A percentile compares a stretch with the other conserved stretches of the same genome.
These are phyloP conservation scores for Anolis sagrei DNA, from an alignment of 2,113 vertebrate species.

Conservation along the genomic window DNA sequence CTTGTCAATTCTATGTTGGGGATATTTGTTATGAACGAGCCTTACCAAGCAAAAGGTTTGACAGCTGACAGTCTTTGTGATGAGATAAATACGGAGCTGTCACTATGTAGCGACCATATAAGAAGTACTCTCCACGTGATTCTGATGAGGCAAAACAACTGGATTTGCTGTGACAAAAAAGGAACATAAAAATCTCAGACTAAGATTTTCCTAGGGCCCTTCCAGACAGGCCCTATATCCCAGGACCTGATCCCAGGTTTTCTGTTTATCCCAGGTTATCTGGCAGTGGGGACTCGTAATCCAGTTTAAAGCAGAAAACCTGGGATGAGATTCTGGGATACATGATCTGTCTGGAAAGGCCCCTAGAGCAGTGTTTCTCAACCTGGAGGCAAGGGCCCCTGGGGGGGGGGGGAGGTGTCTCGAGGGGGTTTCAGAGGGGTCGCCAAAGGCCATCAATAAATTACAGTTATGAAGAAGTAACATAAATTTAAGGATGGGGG, in stretches of 20 bases:
- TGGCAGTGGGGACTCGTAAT: not conserved
- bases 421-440: too few relatives aligned
- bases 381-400: too few relatives aligned
- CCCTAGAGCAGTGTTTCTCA: too few relatives aligned
- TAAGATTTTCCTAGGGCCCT: not conserved
- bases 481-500: too few relatives aligned
- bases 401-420: too few relatives aligned
- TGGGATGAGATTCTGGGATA: too few relatives aligned
- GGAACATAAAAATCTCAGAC: not conserved
- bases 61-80: not conserved
- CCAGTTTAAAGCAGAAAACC: too few relatives aligned
- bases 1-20: not conserved
- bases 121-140: not conserved
- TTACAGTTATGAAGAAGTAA: too few relatives aligned
- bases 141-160: not conserved
- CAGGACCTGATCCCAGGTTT: too few relatives aligned
- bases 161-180: not conserved
- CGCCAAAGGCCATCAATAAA: too few relatives aligned
- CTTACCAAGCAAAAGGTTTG: not conserved
- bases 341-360: too few relatives aligned
- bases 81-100: not conserved
- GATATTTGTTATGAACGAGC: constrained; percentile 3
- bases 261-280: not conserved
- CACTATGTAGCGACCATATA: not conserved
- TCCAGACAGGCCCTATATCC: too few relatives aligned